Percentiles rank a stretch among this genome's conserved stretches.
Evolutionary conservation across 2,888 invertebrate genomes (phyloP).

Genomic region (Trachelus stipa): DNA sequence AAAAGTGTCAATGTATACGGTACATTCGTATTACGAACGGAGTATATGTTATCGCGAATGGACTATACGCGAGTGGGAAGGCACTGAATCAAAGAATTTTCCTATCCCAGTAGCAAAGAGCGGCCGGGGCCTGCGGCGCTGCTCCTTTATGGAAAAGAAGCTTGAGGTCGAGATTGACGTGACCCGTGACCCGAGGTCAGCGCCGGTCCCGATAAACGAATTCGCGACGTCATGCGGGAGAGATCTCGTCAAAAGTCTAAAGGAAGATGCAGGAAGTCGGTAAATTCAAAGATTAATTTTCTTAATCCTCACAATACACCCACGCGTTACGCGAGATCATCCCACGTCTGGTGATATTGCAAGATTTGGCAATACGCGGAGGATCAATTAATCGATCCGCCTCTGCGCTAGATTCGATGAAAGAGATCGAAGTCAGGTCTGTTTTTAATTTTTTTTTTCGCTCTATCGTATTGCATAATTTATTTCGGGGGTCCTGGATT

Average conservation of each 20-base stretch:
- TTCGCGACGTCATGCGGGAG: neutral
- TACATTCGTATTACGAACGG: too few relatives aligned
- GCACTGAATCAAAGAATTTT: neutral
- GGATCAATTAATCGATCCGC: too few relatives aligned
- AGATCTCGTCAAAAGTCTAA: neutral
- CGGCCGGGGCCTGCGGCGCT: neutral
- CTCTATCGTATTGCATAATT: too few relatives aligned
- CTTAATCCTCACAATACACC: too few relatives aligned
- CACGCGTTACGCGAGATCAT: neutral
- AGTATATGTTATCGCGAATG: neutral
- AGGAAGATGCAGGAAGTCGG: neutral
- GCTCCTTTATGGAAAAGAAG: neutral
- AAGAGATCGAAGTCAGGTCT: too few relatives aligned
- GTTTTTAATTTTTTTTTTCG: too few relatives aligned
- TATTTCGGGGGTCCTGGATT: too few relatives aligned
- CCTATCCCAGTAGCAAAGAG: neutral
- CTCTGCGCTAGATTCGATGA: too few relatives aligned
- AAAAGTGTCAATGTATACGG: too few relatives aligned
- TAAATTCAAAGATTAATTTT: neutral
- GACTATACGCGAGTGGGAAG: neutral
- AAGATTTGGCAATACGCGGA: neutral
- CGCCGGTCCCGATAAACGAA: neutral
- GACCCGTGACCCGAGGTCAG: neutral
- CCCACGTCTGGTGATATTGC: neutral
- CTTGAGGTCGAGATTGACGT: neutral